phyloP scores from a whole-genome alignment of 2,797 vertebrate species.

The Echeneis naucrates region DNA sequence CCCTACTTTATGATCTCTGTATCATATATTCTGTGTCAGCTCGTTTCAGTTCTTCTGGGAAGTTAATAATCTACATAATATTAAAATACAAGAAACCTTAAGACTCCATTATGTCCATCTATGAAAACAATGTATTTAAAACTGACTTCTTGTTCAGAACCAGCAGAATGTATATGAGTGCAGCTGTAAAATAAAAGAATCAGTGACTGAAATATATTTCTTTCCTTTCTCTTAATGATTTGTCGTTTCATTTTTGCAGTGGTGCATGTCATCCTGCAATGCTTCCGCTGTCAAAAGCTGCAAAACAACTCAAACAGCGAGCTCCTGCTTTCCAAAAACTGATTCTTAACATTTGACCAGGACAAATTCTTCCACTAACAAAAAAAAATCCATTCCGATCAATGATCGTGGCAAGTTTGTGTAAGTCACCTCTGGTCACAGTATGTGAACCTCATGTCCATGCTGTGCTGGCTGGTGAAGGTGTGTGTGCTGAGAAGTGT shows the following conservation, averaged over 20 bases:
- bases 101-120: no score
- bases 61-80: no score
- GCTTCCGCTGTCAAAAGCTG: not conserved
- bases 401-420: not conserved
- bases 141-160: not conserved
- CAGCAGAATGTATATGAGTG: not conserved
- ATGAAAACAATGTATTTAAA: not conserved
- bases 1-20: not conserved
- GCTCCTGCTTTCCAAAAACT: not conserved
- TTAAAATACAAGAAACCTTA: no score
- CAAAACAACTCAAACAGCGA: not conserved
- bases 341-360: no score
- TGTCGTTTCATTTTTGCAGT: no score
- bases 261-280: not conserved
- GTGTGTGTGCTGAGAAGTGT: constrained; percentile 95
- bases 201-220: not conserved
- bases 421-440: constrained; percentile 93
- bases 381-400: no score
- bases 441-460: constrained; percentile 97
- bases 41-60: not conserved
- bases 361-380: no score
- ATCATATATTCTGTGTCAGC: not conserved
- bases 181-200: not conserved
- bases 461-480: constrained; percentile 96
- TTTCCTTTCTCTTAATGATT: constrained; percentile 20